These are phyloP conservation scores for Sinocyclocheilus anophthalmus DNA, from an alignment of 2,113 vertebrate species.

Conservation along the genomic window DNA sequence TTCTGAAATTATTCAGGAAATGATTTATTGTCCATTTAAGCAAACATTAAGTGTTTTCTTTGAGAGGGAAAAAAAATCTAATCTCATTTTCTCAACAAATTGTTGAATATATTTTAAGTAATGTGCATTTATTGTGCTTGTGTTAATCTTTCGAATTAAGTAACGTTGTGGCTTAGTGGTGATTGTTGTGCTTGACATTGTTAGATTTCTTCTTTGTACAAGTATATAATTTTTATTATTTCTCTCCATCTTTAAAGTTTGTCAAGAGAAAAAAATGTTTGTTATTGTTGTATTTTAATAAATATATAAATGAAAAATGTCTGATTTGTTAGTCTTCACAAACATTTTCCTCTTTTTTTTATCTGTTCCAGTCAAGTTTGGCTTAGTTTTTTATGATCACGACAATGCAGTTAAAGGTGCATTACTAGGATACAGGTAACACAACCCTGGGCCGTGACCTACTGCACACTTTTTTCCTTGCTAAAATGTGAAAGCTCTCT, in stretches of 20 bases:
- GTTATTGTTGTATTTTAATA: constrained; percentile 71
- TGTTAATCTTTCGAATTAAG: constrained; percentile 51
- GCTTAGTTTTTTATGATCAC: background rate
- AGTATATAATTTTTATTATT: constrained; percentile 61
- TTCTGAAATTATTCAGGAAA: constrained; percentile 55
- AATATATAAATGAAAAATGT: constrained; percentile 54
- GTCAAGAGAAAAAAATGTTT: constrained; percentile 61
- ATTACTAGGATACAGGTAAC: constrained; percentile 52
- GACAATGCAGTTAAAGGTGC: constrained; percentile 23
- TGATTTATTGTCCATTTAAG: constrained; percentile 31
- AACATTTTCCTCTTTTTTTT: background rate
- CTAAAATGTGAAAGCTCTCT: constrained; percentile 55
- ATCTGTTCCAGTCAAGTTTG: background rate
- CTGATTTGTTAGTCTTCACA: background rate
- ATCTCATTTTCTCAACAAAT: constrained; percentile 62
- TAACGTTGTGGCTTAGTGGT: constrained; percentile 52
- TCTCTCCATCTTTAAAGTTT: constrained; percentile 63
- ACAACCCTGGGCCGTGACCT: constrained; percentile 36
- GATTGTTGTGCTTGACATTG: constrained; percentile 65
- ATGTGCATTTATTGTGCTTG: constrained; percentile 64
- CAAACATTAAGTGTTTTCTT: constrained; percentile 33
- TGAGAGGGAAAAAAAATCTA: constrained; percentile 40
- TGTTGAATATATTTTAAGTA: constrained; percentile 64
- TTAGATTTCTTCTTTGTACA: constrained; percentile 65
- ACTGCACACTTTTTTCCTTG: constrained; percentile 14